Evolutionary conservation across 2,888 invertebrate genomes (phyloP), one percentile per base, ranked within the genome.

Genomic region (Julus scandinavius): DNA sequence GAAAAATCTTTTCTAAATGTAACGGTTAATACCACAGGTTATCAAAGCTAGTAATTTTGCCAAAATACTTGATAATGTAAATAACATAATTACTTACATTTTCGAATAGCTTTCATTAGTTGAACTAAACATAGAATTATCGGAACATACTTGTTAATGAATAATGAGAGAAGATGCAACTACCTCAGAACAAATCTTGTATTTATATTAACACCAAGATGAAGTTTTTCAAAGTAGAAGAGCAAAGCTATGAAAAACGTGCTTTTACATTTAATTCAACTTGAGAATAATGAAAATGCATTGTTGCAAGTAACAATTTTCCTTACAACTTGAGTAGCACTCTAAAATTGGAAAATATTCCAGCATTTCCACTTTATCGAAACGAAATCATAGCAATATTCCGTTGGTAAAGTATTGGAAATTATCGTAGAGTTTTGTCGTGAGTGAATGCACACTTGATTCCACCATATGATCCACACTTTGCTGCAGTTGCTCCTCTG

Each of bases 381-480:
- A 38, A 38, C 80, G 38, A 80, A 80, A 38, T 80, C 38, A 85
- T 90, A 89, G 96, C 91, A 96, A 94, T 92, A 99, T 99, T 90
- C 99, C 99, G 93, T 99, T 99, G 91, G 99, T 98, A 92, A 98
- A 96, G 94, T 99, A 99, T 94, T 99, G 99, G 94, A 98, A 99
- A 92, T 98, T 97, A 94, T 99, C 99, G 94, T 99, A 99, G 89
- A 99, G 95, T 91, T 98, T 96, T 13, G 99, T 99, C 90, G 99
- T 99, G 90, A 99, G 94, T 88, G 99, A 99, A 93, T 98, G 96
- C 83, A 99, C 95, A 91, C 98, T 98, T 92, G 97, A 96, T 91
- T 98, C 96, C 72, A 99, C 99, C 92, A 99, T 95, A 89, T 96
- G 95, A 92, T 99, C 98, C 1, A 99, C 97, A 90, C 97, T 95